phyloP scores from a whole-genome alignment of 2,888 invertebrate genomes.

The Netelia melanura region DNA sequence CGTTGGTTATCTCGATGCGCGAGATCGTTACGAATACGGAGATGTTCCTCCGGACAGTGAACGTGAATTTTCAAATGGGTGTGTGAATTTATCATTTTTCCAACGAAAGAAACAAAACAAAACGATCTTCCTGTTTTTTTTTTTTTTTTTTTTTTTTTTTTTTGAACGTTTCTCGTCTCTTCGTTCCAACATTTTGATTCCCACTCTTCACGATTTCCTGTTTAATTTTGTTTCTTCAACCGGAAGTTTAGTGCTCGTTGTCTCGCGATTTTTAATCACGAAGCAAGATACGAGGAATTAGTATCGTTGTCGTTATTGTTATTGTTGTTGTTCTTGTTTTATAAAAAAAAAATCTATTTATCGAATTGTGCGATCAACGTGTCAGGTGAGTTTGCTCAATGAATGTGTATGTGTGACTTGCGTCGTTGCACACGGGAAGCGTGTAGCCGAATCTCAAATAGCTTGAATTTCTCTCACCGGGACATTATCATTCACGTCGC shows the following conservation, averaged over 20 bases:
- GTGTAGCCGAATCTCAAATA: conserved; percentile 42
- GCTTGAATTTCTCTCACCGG: conserved; percentile 14
- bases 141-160: not conserved
- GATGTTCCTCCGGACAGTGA: not conserved
- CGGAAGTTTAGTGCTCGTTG: too few species aligned
- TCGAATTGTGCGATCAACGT: not conserved
- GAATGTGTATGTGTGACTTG: not conserved
- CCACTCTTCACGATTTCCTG: too few species aligned
- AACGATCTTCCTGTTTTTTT: not conserved
- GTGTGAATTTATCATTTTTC: not conserved
- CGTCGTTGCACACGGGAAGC: not conserved
- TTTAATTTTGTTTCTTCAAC: too few species aligned
- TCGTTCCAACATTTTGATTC: conserved; percentile 5
- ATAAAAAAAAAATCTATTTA: not conserved
- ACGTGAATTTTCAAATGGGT: not conserved
- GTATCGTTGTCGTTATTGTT: too few species aligned
- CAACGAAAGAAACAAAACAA: too few species aligned
- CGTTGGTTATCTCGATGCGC: not conserved
- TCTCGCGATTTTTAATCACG: too few species aligned
- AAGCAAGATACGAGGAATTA: too few species aligned
- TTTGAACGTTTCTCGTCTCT: too few species aligned
- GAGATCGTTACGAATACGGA: not conserved
- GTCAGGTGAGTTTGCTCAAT: not conserved
- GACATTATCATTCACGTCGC: conserved; percentile 50
- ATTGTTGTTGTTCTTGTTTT: too few species aligned